Conservation (phyloP, 2,113 vertebrate species). For the Toxostoma redivivum region DNA sequence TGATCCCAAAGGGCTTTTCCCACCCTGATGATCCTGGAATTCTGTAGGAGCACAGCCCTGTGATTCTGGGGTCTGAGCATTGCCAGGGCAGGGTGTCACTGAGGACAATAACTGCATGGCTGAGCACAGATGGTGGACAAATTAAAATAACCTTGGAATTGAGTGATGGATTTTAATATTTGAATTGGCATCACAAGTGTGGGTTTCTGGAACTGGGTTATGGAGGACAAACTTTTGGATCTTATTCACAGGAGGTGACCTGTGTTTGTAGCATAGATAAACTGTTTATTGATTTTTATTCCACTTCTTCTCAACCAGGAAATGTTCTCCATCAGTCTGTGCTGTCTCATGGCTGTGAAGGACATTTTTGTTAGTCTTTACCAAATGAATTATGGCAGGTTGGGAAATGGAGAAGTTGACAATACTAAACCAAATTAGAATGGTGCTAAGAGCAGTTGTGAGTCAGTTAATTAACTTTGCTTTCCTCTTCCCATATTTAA, state of each 20-base stretch:
- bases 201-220: background rate
- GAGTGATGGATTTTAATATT: background rate
- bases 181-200: background rate
- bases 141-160: background rate
- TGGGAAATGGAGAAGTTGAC: background rate
- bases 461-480: background rate
- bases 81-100: background rate
- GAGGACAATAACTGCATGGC: background rate
- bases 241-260: background rate
- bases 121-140: background rate
- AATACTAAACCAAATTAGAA: background rate
- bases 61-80: background rate
- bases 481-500: background rate
- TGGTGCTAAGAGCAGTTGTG: background rate
- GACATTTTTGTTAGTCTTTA: background rate
- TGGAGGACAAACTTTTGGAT: background rate
- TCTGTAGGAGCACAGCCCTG: fast-evolving
- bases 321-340: background rate
- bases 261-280: background rate
- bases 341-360: background rate
- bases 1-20: background rate
- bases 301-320: background rate
- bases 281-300: background rate
- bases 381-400: background rate
- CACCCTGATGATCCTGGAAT: background rate